Base-by-base conservation (phyloP, 2,797 vertebrate species). In the Hypotaenidia okinawae region DNA sequence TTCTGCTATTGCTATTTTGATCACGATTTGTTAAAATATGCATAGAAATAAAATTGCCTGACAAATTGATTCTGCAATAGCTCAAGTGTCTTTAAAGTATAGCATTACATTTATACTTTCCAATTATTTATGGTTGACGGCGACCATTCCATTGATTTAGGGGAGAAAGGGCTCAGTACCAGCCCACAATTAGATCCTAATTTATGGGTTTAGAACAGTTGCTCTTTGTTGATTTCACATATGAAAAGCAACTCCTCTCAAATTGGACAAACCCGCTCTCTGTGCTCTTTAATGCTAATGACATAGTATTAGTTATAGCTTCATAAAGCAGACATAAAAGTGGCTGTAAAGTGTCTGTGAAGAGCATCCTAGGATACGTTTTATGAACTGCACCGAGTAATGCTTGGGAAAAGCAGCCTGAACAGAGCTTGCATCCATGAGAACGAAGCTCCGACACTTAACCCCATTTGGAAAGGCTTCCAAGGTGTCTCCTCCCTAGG, bases 11-110 rank as follows among this genome's bases (percentile, higher is more conserved):
- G 81, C 45, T 77, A 77, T 70, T 95, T 89, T 84, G 43, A 77
- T 88, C 89, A 84, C 0, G 0, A 76, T 47, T 79, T 59, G 66
- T 69, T 83, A 84, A 84, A 91, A 86, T 37, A 90, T 2, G 6
- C 47, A 88, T 14, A 52, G 9, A 94, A 94, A 86, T 64, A 95
- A 88, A 93, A 77, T 8, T 64, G 70, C 25, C 39, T 68, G 43
- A 93, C 74, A 93, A 90, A 64, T 5, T 76, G 37, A 81, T 83
- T 90, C 52, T 79, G 69, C 64, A 91, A 76, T 55, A 77, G 79
- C 63, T 55, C 62, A 84, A 86, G 18, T 61, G 22, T 74, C 70
- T 87, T 94, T 84, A 51, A 61, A 91, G 55, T 59, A n/a, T 37
- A 82, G 69, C 47, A 84, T 37, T 80, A 58, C 33, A 67, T 76